phyloP scores from a whole-genome alignment of 1,140 invertebrate species.

The Popillia japonica region DNA sequence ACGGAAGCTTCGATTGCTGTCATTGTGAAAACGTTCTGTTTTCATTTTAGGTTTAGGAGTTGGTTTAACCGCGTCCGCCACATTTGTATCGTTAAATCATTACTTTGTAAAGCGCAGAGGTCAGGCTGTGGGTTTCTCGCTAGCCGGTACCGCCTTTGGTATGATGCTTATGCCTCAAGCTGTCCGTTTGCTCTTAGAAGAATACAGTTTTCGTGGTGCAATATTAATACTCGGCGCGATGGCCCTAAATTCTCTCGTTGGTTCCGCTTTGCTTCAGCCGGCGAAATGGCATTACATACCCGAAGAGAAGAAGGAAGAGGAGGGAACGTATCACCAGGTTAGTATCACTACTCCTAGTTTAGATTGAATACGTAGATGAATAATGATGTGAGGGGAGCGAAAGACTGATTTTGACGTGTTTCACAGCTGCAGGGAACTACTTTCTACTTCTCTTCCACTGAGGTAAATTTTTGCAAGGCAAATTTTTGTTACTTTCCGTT shows the following conservation, averaged over 20 bases:
- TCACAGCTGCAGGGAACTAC: slow-evolving; percentile 55
- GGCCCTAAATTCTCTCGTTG: slow-evolving; percentile 71
- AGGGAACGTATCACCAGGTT: slow-evolving; percentile 60
- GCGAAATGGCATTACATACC: slow-evolving; percentile 71
- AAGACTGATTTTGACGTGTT: slow-evolving; percentile 28
- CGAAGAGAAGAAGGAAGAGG: slow-evolving; percentile 63
- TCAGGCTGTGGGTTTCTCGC: slow-evolving; percentile 77
- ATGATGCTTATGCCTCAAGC: slow-evolving; percentile 80
- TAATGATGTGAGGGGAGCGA: background rate
- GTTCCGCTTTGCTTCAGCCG: slow-evolving; percentile 73
- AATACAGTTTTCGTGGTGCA: slow-evolving; percentile 70
- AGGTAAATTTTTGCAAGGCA: slow-evolving; percentile 51
- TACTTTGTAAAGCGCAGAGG: slow-evolving; percentile 78
- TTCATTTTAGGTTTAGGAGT: slow-evolving; percentile 71
- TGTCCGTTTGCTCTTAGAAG: slow-evolving; percentile 68
- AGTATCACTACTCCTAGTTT: slow-evolving; percentile 9
- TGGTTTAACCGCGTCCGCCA: slow-evolving; percentile 73
- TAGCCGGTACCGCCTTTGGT: slow-evolving; percentile 78
- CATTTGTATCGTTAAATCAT: slow-evolving; percentile 77
- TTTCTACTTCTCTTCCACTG: slow-evolving; percentile 58
- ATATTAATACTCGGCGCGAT: slow-evolving; percentile 72
- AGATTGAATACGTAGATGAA: background rate
- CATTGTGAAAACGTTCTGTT: slow-evolving; percentile 37
- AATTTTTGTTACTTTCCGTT: slow-evolving; percentile 31
- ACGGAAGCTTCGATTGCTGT: slow-evolving; percentile 30